Evolutionary conservation across 2,113 vertebrate genomes (phyloP), one percentile per base, ranked within the genome.

Genomic region (Pseudorhombus dupliciocellatus): DNA sequence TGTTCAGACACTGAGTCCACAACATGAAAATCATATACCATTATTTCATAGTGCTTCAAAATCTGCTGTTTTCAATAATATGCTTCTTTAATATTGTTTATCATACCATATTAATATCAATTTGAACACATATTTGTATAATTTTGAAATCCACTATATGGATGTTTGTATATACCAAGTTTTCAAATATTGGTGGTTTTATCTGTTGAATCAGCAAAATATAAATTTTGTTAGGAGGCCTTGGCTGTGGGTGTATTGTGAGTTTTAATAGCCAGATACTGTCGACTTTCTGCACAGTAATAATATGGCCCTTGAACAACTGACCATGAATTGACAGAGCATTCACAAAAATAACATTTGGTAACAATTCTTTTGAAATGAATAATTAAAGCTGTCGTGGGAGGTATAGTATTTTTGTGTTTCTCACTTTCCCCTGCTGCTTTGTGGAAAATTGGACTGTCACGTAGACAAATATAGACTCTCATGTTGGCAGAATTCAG

Each of bases 351-450:
- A 58, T 15, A 50, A 56, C 68, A 78, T 72, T 76, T 56, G 18
- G 56, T 70, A 40, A 74, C 70, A 60, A 60, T 73, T 57, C 44
- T 28, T 28, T 20, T 66, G 54, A 69, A 63, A 74, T 90, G 42
- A 92, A 88, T 86, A 82, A 85, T 88, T 86, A 60, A 90, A 77
- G 61, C 59, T 63, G 31, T 28, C 57, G 26, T 57, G 57, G 18
- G 61, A 25, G 71, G 54, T 70, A 54, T 66, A 68, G 16, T 66
- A 22, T 68, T 58, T 70, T 31, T 63, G 56, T 46, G 18, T 69
- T 67, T 65, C 70, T 77, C 50, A 61, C 52, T 70, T 70, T 71
- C 50, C 56, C 70, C 55, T 60, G 59, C 59, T 66, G 22, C 42
- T 69, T 20, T 61, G 31, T 34, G 42, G 72, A 58, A 85, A 79